Evolutionary conservation across 2,888 invertebrate genomes (phyloP).

Genomic region (Spodoptera exigua): DNA sequence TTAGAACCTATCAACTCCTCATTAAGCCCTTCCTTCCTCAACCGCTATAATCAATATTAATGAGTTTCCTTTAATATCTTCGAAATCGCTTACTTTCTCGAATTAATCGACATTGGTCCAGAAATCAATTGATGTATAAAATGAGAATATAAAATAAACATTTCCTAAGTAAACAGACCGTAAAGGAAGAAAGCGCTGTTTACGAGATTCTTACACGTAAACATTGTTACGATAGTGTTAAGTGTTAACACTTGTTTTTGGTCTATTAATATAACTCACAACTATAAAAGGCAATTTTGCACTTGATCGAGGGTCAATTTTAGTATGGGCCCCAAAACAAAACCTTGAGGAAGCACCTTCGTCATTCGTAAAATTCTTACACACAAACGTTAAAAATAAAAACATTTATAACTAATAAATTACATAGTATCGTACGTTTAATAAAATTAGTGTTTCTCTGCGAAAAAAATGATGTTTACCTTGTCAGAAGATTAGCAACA

Average conservation of each 20-base stretch:
- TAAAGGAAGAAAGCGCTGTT: conserved; percentile 47
- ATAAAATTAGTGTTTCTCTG: conserved; percentile 40
- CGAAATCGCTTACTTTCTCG: conserved; percentile 26
- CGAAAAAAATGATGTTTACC: conserved; percentile 45
- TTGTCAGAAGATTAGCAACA: conserved; percentile 50
- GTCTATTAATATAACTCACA: not conserved
- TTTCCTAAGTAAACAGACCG: conserved; percentile 55
- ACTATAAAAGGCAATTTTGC: too few relatives aligned
- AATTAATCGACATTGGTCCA: conserved; percentile 38
- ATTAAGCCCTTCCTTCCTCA: conserved; percentile 39
- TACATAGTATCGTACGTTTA: conserved; percentile 20
- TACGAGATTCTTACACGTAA: conserved; percentile 53
- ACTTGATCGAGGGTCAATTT: not conserved
- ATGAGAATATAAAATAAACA: conserved; percentile 42
- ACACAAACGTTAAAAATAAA: not conserved
- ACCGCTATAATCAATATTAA: conserved; percentile 33
- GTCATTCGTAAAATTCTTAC: not conserved
- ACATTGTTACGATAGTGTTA: conserved; percentile 26
- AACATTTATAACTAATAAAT: conserved; percentile 29
- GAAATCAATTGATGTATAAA: conserved; percentile 52
- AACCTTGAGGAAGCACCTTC: conserved; percentile 17
- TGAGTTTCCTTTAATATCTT: conserved; percentile 23
- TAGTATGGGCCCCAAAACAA: conserved; percentile 2
- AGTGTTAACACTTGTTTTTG: conserved; percentile 7
- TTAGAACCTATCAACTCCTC: conserved; percentile 16